Percentiles rank a stretch among this genome's conserved stretches.
phyloP scores from a whole-genome alignment of 92 coral and sea anemone genomes.

The Micromussa lordhowensis region DNA sequence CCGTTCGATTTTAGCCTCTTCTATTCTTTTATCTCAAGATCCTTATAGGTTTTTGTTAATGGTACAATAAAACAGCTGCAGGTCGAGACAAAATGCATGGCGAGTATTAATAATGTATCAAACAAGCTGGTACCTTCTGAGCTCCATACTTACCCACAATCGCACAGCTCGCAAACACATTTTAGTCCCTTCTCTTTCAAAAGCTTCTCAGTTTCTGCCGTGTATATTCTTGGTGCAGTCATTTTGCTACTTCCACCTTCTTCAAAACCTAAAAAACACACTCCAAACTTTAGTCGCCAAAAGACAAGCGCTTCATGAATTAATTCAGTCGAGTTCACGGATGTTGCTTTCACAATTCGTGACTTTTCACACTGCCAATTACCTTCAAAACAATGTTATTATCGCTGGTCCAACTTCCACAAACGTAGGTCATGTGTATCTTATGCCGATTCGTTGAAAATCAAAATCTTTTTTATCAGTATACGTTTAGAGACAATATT shows the following conservation, averaged over 20 bases:
- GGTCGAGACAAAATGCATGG: neutral
- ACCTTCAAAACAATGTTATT: neutral
- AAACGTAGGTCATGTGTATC: neutral
- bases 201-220: constrained; percentile 85
- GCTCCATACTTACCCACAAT: constrained; percentile 87
- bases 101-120: neutral
- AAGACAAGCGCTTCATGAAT: neutral
- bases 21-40: neutral
- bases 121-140: neutral
- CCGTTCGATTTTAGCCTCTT: neutral
- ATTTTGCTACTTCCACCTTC: constrained; percentile 8
- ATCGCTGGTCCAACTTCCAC: neutral
- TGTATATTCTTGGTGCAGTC: constrained; percentile 77
- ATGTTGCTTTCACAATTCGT: constrained; percentile 7
- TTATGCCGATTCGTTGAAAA: neutral
- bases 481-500: neutral
- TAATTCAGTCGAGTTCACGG: neutral
- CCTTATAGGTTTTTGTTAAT: neutral
- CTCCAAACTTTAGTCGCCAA: neutral
- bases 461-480: neutral
- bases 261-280: constrained; percentile 2
- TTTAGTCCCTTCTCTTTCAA: constrained; percentile 84
- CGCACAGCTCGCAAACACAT: constrained; percentile 96
- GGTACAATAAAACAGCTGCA: constrained; percentile 17
- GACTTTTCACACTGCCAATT: constrained; percentile 13